These are phyloP conservation scores for Podarcis siculus DNA, from an alignment of 2,797 vertebrate species.

Conservation along the genomic window DNA sequence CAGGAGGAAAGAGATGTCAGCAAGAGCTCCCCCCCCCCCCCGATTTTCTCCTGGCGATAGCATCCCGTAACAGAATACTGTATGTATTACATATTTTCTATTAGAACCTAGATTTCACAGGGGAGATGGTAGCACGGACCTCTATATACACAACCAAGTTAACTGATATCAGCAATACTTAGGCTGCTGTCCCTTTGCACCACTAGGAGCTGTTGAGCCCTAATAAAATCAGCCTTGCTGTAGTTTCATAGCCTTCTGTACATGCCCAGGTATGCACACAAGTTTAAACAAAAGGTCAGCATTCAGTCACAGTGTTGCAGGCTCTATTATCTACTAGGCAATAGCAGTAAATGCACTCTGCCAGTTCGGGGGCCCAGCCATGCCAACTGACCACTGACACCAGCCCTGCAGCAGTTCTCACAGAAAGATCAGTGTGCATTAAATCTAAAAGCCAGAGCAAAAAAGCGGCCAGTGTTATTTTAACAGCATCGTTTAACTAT, in stretches of 20 bases:
- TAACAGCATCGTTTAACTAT: constrained; percentile 37
- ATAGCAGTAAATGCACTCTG: neutral
- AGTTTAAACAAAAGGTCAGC: neutral
- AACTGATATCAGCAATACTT: constrained; percentile 12
- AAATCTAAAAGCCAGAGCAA: constrained; percentile 36
- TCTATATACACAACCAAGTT: neutral
- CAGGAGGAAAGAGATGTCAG: too few species aligned
- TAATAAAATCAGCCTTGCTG: too few species aligned
- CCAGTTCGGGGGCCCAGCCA: neutral
- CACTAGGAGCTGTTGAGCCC: neutral
- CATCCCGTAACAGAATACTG: too few species aligned
- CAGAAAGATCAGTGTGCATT: neutral
- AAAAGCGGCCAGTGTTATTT: neutral
- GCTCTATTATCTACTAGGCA: neutral
- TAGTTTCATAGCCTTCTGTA: neutral
- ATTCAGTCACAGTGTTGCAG: neutral
- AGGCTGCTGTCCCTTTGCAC: neutral
- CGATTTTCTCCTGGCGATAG: too few species aligned
- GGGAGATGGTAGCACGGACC: constrained; percentile 19
- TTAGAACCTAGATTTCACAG: constrained; percentile 22
- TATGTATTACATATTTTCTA: neutral
- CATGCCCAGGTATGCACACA: neutral
- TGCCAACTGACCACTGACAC: neutral
- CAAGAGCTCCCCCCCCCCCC: too few species aligned
- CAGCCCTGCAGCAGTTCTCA: neutral